Percentiles rank a stretch among this genome's conserved stretches.
These are phyloP conservation scores for Tinea trinotella DNA, from an alignment of 2,888 invertebrate genomes.

Conservation along the genomic window DNA sequence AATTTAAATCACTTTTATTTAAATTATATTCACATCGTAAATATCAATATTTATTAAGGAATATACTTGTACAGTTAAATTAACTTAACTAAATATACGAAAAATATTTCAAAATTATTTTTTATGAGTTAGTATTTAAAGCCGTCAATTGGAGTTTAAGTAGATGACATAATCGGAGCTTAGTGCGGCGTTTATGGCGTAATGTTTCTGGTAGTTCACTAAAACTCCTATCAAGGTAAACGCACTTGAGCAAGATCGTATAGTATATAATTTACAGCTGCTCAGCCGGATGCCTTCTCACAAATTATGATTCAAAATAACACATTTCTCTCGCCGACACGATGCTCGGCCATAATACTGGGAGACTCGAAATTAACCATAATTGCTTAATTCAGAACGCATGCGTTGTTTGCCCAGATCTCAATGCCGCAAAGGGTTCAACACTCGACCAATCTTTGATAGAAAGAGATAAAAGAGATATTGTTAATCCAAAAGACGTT, in stretches of 20 bases:
- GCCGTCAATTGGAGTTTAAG: slow-evolving; percentile 11
- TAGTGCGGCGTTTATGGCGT: slow-evolving; percentile 14
- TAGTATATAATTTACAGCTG: slow-evolving; percentile 65
- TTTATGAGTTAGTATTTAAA: background rate
- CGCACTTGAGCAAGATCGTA: slow-evolving; percentile 35
- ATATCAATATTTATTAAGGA: background rate
- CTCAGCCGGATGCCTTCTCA: slow-evolving; percentile 66
- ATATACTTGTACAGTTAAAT: background rate
- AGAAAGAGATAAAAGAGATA: slow-evolving; percentile 18
- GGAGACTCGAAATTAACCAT: slow-evolving; percentile 69
- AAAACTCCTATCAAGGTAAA: slow-evolving; percentile 37
- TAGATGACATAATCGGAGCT: slow-evolving; percentile 9
- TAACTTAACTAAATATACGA: background rate
- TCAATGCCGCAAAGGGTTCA: slow-evolving; percentile 41
- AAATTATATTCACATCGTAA: background rate
- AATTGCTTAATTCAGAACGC: slow-evolving; percentile 70
- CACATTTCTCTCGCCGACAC: slow-evolving; percentile 59
- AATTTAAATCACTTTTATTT: background rate
- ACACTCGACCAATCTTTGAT: slow-evolving; percentile 19
- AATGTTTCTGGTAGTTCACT: slow-evolving; percentile 31
- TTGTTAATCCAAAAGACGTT: slow-evolving; percentile 1
- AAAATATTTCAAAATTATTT: background rate
- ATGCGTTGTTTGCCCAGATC: slow-evolving; percentile 52
- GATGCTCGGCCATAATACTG: slow-evolving; percentile 53
- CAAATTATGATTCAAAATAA: slow-evolving; percentile 71